Percentiles rank a stretch among this genome's conserved stretches.
Evolutionary conservation across 2,888 invertebrate genomes (phyloP).

Genomic region (Ormyrus thymus): DNA sequence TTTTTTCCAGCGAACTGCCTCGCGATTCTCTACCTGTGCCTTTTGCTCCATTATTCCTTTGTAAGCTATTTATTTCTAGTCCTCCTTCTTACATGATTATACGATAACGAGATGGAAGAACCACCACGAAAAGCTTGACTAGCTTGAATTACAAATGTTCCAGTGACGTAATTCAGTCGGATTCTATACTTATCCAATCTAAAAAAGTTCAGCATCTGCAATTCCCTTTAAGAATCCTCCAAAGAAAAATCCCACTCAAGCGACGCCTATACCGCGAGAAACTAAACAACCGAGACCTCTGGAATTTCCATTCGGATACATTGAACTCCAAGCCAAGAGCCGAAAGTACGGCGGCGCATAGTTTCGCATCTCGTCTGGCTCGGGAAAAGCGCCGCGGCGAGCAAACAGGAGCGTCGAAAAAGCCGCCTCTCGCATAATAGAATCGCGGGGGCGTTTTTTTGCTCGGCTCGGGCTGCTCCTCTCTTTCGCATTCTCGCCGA

Average conservation of each 20-base stretch:
- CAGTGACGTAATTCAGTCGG: too few species aligned
- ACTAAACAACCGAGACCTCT: not conserved
- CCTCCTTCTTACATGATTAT: too few species aligned
- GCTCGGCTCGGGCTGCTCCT: slow-evolving; percentile 17
- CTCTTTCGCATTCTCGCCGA: slow-evolving; percentile 43
- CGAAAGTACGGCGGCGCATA: slow-evolving; percentile 38
- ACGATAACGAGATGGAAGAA: too few species aligned
- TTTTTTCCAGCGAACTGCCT: too few species aligned
- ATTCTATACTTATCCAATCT: too few species aligned
- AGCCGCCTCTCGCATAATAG: not conserved
- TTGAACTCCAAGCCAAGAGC: slow-evolving; percentile 39
- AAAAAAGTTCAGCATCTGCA: too few species aligned
- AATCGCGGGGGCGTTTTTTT: slow-evolving; percentile 52
- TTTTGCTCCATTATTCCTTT: too few species aligned
- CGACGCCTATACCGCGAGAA: not conserved
- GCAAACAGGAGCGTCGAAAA: not conserved
- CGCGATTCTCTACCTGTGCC: too few species aligned
- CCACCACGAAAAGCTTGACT: too few species aligned
- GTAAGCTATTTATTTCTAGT: too few species aligned
- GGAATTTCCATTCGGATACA: slow-evolving; percentile 32
- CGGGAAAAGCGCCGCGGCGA: slow-evolving; percentile 12
- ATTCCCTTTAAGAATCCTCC: too few species aligned
- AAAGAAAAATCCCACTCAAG: not conserved
- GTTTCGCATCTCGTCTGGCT: slow-evolving; percentile 14
- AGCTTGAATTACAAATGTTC: too few species aligned